Percentiles rank a stretch among this genome's conserved stretches.
Conservation (phyloP, 2,797 vertebrate genomes). For the Manis javanica region DNA sequence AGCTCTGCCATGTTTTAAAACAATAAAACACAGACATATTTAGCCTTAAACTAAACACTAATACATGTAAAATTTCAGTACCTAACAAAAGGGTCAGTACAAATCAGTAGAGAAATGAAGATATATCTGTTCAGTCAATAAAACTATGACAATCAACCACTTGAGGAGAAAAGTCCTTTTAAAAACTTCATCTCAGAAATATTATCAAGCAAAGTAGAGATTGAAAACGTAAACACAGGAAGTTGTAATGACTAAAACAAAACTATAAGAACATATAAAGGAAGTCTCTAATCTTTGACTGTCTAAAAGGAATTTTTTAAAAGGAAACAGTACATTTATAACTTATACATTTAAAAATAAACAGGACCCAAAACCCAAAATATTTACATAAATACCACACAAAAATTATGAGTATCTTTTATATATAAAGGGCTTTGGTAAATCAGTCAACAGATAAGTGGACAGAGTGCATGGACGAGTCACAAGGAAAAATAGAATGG, state of each 20-base stretch:
- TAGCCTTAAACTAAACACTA: background rate
- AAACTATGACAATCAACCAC: background rate
- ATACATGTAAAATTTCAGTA: background rate
- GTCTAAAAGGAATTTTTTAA: background rate
- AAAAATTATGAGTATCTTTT: constrained; percentile 11
- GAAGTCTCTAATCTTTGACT: background rate
- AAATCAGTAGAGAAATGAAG: constrained; percentile 28
- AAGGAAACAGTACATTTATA: background rate
- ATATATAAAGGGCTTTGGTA: background rate
- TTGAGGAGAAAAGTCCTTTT: background rate
- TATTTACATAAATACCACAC: background rate
- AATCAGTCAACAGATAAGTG: background rate
- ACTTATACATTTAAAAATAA: constrained; percentile 43
- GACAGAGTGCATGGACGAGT: background rate
- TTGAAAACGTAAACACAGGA: constrained; percentile 33
- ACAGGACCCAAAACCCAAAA: background rate
- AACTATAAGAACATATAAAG: background rate
- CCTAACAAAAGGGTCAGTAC: constrained; percentile 14
- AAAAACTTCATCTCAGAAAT: constrained; percentile 16
- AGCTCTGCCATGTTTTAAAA: background rate
- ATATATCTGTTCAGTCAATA: background rate
- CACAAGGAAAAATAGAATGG: constrained; percentile 7
- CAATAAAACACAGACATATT: background rate
- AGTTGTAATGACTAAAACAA: constrained; percentile 36
- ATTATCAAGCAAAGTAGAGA: constrained; percentile 4